Conservation (phyloP, 2,113 vertebrate species). For the Eudyptes chrysolophus region DNA sequence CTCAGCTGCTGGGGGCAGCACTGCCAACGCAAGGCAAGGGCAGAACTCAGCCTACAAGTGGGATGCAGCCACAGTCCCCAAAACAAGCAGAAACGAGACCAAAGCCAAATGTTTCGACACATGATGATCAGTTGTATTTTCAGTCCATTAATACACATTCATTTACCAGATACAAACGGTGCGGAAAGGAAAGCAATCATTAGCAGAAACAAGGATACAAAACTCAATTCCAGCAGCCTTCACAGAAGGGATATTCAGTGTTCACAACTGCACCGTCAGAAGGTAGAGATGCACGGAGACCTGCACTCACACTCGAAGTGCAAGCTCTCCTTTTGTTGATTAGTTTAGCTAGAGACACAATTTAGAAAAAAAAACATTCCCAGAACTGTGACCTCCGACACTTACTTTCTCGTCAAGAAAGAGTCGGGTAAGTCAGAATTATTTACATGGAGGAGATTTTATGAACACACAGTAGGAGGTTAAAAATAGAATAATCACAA, state of each 20-base stretch:
- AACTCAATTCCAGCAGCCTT: constrained; percentile 58
- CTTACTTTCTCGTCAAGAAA: neutral
- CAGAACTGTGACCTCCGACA: neutral
- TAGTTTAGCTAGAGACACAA: neutral
- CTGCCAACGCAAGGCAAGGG: neutral
- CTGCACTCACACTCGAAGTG: neutral
- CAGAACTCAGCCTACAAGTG: neutral
- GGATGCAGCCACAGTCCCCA: neutral
- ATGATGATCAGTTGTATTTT: constrained; percentile 36
- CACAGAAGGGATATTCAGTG: constrained; percentile 62
- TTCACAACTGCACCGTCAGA: neutral
- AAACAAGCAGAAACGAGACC: neutral
- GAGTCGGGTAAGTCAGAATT: neutral
- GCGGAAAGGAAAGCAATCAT: neutral
- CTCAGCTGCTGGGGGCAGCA: neutral
- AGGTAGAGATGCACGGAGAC: neutral
- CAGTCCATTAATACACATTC: constrained; percentile 50
- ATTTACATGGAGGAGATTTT: neutral
- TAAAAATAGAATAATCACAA: constrained; percentile 33
- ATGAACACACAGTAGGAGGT: neutral
- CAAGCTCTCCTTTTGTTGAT: constrained; percentile 3
- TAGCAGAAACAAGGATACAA: constrained; percentile 15
- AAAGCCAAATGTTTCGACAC: neutral
- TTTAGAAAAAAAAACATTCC: neutral
- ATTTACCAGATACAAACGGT: constrained; percentile 2